Conservation (phyloP, 2,797 vertebrate genomes). For the Amazona ochrocephala region DNA sequence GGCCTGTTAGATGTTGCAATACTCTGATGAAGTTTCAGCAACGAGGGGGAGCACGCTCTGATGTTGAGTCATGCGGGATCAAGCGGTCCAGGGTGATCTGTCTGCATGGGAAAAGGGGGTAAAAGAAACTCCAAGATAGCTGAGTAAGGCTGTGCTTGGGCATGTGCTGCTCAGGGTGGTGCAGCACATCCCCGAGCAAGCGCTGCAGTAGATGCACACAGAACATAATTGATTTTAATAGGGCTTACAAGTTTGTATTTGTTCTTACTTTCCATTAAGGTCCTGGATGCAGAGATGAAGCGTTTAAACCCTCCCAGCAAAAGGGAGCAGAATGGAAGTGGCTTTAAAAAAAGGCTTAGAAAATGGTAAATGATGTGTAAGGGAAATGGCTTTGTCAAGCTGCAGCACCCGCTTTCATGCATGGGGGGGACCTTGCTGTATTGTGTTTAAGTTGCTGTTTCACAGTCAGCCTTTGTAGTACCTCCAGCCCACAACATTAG, state of each 20-base stretch:
- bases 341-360: neutral
- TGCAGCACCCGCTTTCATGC: neutral
- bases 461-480: neutral
- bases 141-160: neutral
- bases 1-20: neutral
- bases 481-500: neutral
- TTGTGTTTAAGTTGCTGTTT: neutral
- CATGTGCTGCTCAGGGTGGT: neutral
- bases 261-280: neutral
- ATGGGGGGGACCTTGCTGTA: fast-evolving
- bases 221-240: neutral
- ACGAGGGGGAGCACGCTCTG: neutral
- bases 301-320: neutral
- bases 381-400: neutral
- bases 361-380: neutral
- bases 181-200: neutral
- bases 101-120: neutral
- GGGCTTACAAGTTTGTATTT: neutral
- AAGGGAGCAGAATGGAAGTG: neutral
- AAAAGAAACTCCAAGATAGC: neutral
- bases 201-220: neutral
- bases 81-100: neutral
- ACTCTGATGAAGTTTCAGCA: neutral
- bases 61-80: fast-evolving
- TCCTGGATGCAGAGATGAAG: neutral